These are phyloP conservation scores for Mormyrops boulengeri DNA, from an alignment of 2,797 vertebrate genomes.

Conservation along the genomic window DNA sequence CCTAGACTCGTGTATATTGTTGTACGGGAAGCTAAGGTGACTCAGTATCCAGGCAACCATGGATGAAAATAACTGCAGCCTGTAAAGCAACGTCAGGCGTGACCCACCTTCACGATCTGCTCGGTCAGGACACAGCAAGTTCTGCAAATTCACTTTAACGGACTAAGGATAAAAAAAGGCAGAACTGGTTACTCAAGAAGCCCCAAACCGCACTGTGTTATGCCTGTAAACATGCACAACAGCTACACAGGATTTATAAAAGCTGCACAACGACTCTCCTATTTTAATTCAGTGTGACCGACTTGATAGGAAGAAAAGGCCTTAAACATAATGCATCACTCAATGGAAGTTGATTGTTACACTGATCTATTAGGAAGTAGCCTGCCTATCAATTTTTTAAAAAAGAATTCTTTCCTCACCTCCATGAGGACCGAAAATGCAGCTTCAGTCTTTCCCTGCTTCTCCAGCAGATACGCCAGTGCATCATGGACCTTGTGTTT, in stretches of 20 bases:
- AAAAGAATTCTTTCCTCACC: background rate
- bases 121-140: background rate
- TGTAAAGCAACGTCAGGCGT: background rate
- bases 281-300: background rate
- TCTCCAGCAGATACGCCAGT: slow-evolving; percentile 24
- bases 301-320: background rate
- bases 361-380: background rate
- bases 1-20: background rate
- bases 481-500: slow-evolving; percentile 17
- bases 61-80: background rate
- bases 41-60: background rate
- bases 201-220: background rate
- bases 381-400: background rate
- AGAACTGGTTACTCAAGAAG: background rate
- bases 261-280: background rate
- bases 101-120: slow-evolving; percentile 7
- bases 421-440: slow-evolving; percentile 19
- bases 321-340: background rate
- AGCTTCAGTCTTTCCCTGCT: slow-evolving; percentile 21
- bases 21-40: background rate
- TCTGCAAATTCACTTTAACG: background rate
- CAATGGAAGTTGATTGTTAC: background rate
- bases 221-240: background rate
- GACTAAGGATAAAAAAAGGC: background rate
- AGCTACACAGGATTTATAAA: background rate